These are phyloP conservation scores for Progne subis DNA, from an alignment of 2,113 vertebrate species.

Conservation along the genomic window DNA sequence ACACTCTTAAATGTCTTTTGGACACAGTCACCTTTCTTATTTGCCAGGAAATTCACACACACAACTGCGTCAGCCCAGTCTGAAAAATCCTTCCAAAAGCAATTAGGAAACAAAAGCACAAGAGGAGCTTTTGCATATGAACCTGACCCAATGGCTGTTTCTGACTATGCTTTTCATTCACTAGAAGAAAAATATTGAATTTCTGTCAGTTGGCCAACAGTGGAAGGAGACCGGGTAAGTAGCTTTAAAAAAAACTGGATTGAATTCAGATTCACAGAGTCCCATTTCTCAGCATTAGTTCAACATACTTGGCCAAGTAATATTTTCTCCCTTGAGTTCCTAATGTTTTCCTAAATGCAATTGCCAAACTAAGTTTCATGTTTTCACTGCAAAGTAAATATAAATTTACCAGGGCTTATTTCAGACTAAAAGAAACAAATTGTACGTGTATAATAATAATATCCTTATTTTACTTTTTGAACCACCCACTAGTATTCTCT, in stretches of 20 bases:
- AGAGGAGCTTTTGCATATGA: constrained; percentile 55
- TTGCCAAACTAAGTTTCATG: constrained; percentile 57
- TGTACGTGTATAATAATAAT: not conserved
- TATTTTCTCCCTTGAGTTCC: constrained; percentile 15
- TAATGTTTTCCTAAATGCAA: constrained; percentile 38
- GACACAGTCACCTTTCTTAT: constrained; percentile 57
- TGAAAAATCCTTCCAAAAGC: constrained; percentile 52
- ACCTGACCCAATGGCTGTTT: constrained; percentile 29
- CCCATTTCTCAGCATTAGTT: constrained; percentile 26
- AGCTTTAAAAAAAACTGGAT: constrained; percentile 34
- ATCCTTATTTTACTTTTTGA: constrained; percentile 12
- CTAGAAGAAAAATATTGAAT: constrained; percentile 49
- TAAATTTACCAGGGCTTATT: constrained; percentile 12
- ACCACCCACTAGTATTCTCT: not conserved
- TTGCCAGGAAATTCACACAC: constrained; percentile 76
- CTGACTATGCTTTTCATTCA: constrained; percentile 59
- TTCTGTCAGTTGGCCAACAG: constrained; percentile 28
- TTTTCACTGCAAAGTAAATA: constrained; percentile 45
- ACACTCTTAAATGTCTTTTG: constrained; percentile 69
- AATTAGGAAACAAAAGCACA: constrained; percentile 57
- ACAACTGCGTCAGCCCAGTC: constrained; percentile 46
- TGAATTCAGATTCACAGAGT: constrained; percentile 50
- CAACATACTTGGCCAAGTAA: not conserved
- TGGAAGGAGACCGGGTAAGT: not conserved
- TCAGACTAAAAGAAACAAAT: constrained; percentile 39